Conservation (phyloP, 2,797 vertebrate genomes). For the Potorous gilbertii region DNA sequence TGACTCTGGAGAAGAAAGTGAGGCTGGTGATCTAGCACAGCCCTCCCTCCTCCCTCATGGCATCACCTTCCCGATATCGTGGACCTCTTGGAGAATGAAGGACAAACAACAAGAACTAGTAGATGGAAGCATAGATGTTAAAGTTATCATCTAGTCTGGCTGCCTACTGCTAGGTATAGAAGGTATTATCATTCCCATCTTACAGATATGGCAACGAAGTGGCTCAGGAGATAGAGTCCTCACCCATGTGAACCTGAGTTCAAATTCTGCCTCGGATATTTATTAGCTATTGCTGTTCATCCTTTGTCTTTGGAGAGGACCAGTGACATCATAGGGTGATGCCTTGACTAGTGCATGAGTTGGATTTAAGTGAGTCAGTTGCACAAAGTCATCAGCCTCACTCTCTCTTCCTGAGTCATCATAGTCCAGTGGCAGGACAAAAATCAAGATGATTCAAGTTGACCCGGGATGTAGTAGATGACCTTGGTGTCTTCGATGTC, state of each 20-base stretch:
- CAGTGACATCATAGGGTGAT: not conserved
- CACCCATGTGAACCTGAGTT: not conserved
- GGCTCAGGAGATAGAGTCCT: not conserved
- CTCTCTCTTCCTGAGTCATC: not conserved
- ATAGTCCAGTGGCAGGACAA: not conserved
- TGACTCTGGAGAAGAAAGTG: too few relatives aligned
- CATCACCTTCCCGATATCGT: too few relatives aligned
- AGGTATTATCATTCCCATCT: conserved; percentile 3
- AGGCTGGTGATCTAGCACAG: too few relatives aligned
- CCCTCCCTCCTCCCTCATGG: too few relatives aligned
- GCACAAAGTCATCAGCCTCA: not conserved
- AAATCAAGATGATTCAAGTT: not conserved
- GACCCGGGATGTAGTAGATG: not conserved
- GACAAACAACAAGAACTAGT: not conserved
- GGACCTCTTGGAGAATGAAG: too few relatives aligned
- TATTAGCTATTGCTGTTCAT: not conserved
- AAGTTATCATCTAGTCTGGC: conserved; percentile 8
- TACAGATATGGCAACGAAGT: not conserved
- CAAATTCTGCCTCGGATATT: not conserved
- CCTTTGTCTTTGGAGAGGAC: not conserved
- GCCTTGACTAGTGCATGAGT: not conserved
- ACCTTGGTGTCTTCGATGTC: not conserved
- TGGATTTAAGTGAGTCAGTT: not conserved
- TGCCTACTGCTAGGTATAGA: not conserved
- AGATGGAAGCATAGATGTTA: conserved; percentile 21